Conservation (phyloP, 2,888 invertebrate genomes). For the Meandrusa payeni region DNA sequence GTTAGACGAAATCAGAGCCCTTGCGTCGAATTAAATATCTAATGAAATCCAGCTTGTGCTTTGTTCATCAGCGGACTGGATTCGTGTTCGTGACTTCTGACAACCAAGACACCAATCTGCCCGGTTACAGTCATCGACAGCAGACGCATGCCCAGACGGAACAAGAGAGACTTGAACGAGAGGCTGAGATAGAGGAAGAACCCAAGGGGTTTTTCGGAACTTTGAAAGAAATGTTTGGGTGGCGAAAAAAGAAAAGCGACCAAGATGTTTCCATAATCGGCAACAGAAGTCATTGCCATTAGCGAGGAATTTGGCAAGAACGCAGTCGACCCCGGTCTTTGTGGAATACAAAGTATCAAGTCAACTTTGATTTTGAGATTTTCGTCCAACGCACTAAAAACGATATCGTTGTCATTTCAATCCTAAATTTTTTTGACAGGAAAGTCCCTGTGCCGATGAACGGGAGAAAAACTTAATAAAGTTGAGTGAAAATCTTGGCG, state of each 20-base stretch:
- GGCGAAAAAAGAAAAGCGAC: conserved; percentile 43
- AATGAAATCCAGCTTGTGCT: conserved; percentile 76
- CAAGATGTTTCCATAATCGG: conserved; percentile 42
- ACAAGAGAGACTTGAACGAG: conserved; percentile 22
- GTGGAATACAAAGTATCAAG: too few species aligned
- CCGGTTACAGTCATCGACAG: conserved; percentile 15
- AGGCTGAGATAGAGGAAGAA: conserved; percentile 34
- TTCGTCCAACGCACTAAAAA: conserved; percentile 72
- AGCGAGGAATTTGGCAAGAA: conserved; percentile 10
- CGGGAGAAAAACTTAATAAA: conserved; percentile 38
- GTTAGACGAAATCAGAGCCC: conserved; percentile 76
- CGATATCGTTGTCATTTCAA: conserved; percentile 15
- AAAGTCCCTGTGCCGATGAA: conserved; percentile 42
- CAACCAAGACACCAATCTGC: conserved; percentile 25
- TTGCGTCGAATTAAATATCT: conserved; percentile 57
- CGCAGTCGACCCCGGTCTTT: too few species aligned
- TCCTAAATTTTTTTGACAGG: conserved; percentile 62
- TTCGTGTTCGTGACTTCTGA: conserved; percentile 39
- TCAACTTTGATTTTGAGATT: conserved; percentile 27
- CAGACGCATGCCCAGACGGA: conserved; percentile 15
- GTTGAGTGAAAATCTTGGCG: conserved; percentile 32
- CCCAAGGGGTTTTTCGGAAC: conserved; percentile 44
- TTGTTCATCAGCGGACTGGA: conserved; percentile 70
- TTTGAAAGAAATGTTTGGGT: conserved; percentile 53
- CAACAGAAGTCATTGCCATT: conserved; percentile 1